phyloP scores from a whole-genome alignment of 2,113 vertebrate species.

The Psammodynastes pulverulentus region DNA sequence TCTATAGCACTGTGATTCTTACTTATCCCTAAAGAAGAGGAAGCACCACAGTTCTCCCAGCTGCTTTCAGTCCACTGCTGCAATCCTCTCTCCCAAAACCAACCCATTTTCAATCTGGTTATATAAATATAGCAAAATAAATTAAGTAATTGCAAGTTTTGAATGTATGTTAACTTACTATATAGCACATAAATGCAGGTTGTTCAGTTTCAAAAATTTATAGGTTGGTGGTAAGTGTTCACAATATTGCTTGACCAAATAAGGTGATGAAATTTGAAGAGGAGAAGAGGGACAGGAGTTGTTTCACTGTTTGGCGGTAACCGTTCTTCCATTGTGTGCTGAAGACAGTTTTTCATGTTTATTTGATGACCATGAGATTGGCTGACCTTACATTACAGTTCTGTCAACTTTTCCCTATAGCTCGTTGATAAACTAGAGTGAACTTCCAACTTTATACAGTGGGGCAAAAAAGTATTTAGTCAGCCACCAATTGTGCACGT shows the following conservation, averaged over 20 bases:
- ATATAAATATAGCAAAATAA: neutral
- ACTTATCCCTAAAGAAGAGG: neutral
- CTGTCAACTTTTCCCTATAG: neutral
- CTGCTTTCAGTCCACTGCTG: neutral
- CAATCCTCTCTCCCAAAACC: neutral
- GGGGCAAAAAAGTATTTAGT: no score
- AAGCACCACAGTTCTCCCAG: neutral
- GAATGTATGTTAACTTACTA: slow-evolving; percentile 38
- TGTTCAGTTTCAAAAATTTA: slow-evolving; percentile 11
- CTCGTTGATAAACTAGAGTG: neutral
- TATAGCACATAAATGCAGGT: slow-evolving; percentile 39
- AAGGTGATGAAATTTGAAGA: neutral
- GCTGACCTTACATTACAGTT: neutral
- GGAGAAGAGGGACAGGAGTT: neutral
- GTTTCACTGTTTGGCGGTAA: neutral
- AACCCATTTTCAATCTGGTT: neutral
- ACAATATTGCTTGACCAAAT: neutral
- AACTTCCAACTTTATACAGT: neutral
- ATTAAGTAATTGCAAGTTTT: slow-evolving; percentile 34
- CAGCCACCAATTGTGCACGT: no score
- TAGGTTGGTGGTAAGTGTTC: neutral
- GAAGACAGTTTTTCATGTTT: neutral
- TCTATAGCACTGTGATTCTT: neutral
- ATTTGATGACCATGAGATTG: neutral
- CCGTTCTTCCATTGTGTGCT: neutral